phyloP scores from a whole-genome alignment of 2,113 vertebrate species.

The Telmatochromis sp. region DNA sequence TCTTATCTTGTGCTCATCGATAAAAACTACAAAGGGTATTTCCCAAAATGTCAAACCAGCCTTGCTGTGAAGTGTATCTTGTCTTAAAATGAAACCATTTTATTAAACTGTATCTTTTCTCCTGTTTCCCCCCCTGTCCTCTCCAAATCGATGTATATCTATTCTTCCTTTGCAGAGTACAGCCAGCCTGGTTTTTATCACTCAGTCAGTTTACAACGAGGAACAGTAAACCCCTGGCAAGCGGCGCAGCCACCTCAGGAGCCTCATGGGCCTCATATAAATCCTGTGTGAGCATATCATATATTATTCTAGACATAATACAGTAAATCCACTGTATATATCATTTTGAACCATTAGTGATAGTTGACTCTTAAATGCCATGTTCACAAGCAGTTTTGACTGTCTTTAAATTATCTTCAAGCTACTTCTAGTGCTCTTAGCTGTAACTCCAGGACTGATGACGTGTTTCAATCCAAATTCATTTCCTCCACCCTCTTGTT shows the following conservation, averaged over 20 bases:
- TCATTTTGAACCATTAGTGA: not conserved
- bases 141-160: not conserved
- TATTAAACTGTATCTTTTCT: not conserved
- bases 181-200: constrained; percentile 69
- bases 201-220: constrained; percentile 68
- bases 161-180: constrained; percentile 68
- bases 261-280: constrained; percentile 38
- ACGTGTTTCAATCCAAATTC: not conserved
- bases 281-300: constrained; percentile 62
- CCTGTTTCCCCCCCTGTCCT: not conserved
- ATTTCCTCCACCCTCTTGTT: not conserved
- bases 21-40: not conserved
- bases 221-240: constrained; percentile 75
- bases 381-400: not conserved
- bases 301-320: not conserved
- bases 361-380: not conserved
- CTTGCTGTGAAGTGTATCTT: not conserved
- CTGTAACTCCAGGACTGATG: not conserved
- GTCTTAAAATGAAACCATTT: not conserved
- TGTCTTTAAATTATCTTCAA: not conserved
- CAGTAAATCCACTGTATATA: not conserved
- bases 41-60: not conserved
- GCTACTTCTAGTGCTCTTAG: not conserved
- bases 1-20: not conserved
- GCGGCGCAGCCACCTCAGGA: constrained; percentile 60